phyloP scores from a whole-genome alignment of 2,888 invertebrate genomes.

The Agrochola circellaris region DNA sequence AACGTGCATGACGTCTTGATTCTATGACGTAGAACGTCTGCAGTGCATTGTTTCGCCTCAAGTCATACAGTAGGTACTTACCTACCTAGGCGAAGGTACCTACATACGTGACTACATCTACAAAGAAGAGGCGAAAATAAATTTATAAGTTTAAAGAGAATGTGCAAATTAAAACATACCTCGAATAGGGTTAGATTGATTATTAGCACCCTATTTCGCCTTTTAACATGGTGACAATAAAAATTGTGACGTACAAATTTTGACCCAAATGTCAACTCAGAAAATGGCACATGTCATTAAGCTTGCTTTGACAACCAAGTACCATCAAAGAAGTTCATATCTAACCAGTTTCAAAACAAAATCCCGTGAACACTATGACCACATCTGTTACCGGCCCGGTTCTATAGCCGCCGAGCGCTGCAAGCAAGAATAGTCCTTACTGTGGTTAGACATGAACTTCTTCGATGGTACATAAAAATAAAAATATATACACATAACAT shows the following conservation, averaged over 20 bases:
- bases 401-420: too few relatives aligned
- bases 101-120: background rate
- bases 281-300: background rate
- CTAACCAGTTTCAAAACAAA: too few relatives aligned
- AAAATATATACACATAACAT: background rate
- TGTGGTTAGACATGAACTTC: too few relatives aligned
- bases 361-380: too few relatives aligned
- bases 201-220: background rate
- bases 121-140: background rate
- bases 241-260: background rate
- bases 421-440: too few relatives aligned
- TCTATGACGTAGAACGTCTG: conserved; percentile 37
- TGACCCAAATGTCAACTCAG: background rate
- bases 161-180: background rate
- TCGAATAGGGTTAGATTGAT: background rate
- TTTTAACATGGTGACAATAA: background rate
- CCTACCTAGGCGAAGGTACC: background rate
- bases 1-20: conserved; percentile 7
- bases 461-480: background rate
- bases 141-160: background rate
- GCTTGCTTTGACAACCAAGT: background rate
- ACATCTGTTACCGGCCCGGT: too few relatives aligned
- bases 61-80: background rate
- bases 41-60: background rate
- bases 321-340: too few relatives aligned